Percentiles rank a stretch among this genome's conserved stretches.
Evolutionary conservation across 2,113 vertebrate genomes (phyloP).

Genomic region (Calypte anna): DNA sequence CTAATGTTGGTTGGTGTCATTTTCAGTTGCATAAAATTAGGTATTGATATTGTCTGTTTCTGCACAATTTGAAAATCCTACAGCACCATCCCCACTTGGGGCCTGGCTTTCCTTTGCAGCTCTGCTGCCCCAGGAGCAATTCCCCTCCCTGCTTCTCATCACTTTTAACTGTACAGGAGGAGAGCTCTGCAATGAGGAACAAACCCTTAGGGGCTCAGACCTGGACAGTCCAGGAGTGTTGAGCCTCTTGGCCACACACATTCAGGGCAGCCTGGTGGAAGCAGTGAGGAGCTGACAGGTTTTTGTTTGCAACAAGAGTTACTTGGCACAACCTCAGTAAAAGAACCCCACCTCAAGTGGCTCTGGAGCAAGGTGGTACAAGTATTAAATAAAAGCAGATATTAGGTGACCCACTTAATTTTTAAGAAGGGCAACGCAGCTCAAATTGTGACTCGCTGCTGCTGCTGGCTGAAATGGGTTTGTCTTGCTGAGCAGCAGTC

Average conservation of each 20-base stretch:
- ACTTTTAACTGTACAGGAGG: not conserved
- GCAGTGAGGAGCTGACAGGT: not conserved
- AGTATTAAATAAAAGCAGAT: not conserved
- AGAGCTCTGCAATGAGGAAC: not conserved
- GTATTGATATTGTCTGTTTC: not conserved
- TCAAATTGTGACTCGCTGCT: not conserved
- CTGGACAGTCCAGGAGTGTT: fast-evolving
- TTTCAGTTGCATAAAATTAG: not conserved
- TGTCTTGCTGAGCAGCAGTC: not conserved
- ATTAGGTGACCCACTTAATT: not conserved
- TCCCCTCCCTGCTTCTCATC: not conserved
- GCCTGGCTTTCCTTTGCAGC: not conserved
- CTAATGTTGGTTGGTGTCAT: not conserved
- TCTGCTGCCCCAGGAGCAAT: not conserved
- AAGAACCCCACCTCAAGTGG: not conserved
- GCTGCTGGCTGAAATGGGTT: not conserved
- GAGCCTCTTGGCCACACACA: fast-evolving
- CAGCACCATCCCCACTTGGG: not conserved
- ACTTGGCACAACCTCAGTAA: not conserved
- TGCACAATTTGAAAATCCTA: not conserved
- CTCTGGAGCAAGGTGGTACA: not conserved
- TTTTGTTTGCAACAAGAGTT: not conserved
- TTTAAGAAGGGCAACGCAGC: not conserved
- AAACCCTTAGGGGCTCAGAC: not conserved
- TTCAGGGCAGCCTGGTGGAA: not conserved